Conservation (phyloP, 2,113 vertebrate genomes). For the Miniopterus natalensis region DNA sequence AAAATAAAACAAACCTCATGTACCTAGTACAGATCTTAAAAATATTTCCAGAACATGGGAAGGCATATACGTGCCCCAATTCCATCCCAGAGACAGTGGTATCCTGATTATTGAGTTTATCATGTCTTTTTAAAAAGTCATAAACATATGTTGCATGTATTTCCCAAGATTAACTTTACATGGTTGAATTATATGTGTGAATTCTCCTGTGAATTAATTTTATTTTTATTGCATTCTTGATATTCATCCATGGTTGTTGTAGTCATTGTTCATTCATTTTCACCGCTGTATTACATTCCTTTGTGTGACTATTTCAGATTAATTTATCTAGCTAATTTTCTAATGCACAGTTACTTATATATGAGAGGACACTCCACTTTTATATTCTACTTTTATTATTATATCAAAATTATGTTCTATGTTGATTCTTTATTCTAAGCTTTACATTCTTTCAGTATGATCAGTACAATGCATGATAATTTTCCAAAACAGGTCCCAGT, state of each 20-base stretch:
- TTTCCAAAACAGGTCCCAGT: background rate
- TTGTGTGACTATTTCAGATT: background rate
- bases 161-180: background rate
- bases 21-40: background rate
- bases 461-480: background rate
- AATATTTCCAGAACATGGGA: background rate
- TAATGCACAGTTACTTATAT: background rate
- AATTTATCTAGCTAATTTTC: background rate
- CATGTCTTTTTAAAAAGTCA: background rate
- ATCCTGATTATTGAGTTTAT: background rate
- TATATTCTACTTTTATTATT: background rate
- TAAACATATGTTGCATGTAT: background rate
- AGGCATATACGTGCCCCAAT: background rate
- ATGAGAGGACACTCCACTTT: background rate
- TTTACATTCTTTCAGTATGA: background rate
- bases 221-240: background rate
- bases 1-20: background rate
- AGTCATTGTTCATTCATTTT: background rate
- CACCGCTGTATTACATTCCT: background rate
- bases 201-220: background rate
- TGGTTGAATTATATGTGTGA: background rate
- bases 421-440: background rate
- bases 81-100: background rate
- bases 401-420: constrained; percentile 13
- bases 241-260: background rate